Conservation (phyloP, 2,888 invertebrate genomes). For the Chrysotoxum bicinctum region DNA sequence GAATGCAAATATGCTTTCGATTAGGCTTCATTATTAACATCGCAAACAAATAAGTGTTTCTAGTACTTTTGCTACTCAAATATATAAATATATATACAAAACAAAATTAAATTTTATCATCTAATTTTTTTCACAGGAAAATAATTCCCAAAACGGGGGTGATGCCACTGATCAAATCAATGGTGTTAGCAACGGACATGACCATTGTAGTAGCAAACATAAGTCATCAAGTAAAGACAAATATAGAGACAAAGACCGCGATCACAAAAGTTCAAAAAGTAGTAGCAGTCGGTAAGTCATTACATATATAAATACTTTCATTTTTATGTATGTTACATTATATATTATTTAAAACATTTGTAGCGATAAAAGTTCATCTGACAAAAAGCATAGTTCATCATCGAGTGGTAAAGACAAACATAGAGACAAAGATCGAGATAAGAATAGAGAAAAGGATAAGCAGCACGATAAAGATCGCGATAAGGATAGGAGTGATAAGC, state of each 20-base stretch:
- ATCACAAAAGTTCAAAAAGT: conserved; percentile 83
- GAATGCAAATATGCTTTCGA: too few species aligned
- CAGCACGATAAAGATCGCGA: conserved; percentile 80
- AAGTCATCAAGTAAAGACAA: conserved; percentile 85
- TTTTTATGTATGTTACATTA: not conserved
- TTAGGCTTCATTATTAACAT: too few species aligned
- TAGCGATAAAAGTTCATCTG: conserved; percentile 80
- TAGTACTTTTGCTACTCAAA: not conserved
- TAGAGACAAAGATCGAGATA: conserved; percentile 76
- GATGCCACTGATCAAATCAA: conserved; percentile 83
- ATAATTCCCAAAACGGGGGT: conserved; percentile 78
- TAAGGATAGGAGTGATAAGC: conserved; percentile 82
- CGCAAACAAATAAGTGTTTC: too few species aligned
- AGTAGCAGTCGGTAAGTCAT: conserved; percentile 80
- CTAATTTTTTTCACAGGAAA: conserved; percentile 73
- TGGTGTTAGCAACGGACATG: conserved; percentile 91
- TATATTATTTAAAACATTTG: not conserved
- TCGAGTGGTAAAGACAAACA: conserved; percentile 79
- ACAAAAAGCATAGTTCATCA: conserved; percentile 82
- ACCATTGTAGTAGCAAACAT: conserved; percentile 85
- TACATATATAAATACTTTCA: too few species aligned
- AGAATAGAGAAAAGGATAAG: conserved; percentile 81
- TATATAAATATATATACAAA: too few species aligned
- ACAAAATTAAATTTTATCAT: not conserved
- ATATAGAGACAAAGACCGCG: conserved; percentile 82